Percentiles rank a stretch among this genome's conserved stretches.
phyloP scores from a whole-genome alignment of 2,113 vertebrate species.

The Sterrhoptilus dennistouni region DNA sequence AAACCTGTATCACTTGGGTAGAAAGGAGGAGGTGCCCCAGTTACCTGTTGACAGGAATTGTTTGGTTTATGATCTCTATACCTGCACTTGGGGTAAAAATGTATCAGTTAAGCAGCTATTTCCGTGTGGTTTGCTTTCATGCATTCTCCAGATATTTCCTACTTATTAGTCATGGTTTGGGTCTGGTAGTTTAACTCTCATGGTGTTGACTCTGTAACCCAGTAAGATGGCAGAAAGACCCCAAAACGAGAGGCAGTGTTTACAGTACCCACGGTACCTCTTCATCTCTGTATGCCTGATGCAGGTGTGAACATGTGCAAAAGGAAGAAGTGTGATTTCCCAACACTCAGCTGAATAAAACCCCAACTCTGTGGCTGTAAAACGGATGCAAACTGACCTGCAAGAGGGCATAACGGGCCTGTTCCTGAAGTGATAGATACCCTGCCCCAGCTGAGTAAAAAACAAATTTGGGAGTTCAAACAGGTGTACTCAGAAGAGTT shows the following conservation, averaged over 20 bases:
- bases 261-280: neutral
- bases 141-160: constrained; percentile 5
- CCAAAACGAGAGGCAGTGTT: neutral
- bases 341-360: neutral
- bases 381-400: neutral
- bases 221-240: neutral
- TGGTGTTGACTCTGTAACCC: neutral
- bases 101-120: neutral
- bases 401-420: neutral
- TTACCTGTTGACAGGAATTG: neutral
- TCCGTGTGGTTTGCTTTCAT: neutral
- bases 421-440: neutral
- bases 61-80: neutral
- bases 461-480: neutral
- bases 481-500: neutral
- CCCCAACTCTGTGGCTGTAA: neutral
- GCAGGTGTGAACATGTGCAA: neutral
- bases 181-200: neutral
- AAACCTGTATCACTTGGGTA: neutral
- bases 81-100: neutral
- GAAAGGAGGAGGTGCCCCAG: neutral
- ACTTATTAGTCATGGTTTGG: neutral
- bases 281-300: neutral
- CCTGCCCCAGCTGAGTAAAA: neutral
- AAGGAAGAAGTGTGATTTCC: neutral